These are phyloP conservation scores for Bombus waltoni DNA, from an alignment of 1,140 invertebrate genomes.

Conservation along the genomic window DNA sequence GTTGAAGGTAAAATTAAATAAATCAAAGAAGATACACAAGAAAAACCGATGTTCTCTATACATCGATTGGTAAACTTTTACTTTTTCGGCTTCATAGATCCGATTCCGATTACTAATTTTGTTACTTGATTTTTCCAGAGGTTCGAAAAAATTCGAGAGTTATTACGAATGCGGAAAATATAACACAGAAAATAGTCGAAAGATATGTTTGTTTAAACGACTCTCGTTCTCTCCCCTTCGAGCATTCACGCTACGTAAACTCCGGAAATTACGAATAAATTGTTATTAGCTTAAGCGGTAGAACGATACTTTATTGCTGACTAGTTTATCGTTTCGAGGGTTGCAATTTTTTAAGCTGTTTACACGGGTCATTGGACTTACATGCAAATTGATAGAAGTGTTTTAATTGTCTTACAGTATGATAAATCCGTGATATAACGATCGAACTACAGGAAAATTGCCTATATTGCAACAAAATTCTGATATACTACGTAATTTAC, in stretches of 20 bases:
- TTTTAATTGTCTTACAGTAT: background rate
- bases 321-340: slow-evolving; percentile 6
- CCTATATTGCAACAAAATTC: background rate
- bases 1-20: too few species aligned
- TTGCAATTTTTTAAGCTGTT: background rate
- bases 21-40: too few species aligned
- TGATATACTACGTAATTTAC: background rate
- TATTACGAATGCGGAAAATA: background rate
- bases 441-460: background rate
- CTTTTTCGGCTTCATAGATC: too few species aligned
- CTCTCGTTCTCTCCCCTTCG: background rate
- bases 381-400: background rate
- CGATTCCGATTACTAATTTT: too few species aligned
- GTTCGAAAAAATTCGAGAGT: background rate
- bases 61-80: too few species aligned
- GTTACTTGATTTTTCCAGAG: background rate
- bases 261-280: slow-evolving; percentile 31
- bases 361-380: background rate
- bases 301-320: slow-evolving; percentile 7
- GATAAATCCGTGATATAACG: background rate
- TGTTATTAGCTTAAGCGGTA: slow-evolving; percentile 21
- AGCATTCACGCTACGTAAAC: slow-evolving; percentile 1
- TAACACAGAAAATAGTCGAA: background rate
- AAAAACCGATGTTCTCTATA: too few species aligned
- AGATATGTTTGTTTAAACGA: background rate